Evolutionary conservation across 2,888 invertebrate genomes (phyloP), one percentile per base, ranked within the genome.

Genomic region (Odontocolon sp.): DNA sequence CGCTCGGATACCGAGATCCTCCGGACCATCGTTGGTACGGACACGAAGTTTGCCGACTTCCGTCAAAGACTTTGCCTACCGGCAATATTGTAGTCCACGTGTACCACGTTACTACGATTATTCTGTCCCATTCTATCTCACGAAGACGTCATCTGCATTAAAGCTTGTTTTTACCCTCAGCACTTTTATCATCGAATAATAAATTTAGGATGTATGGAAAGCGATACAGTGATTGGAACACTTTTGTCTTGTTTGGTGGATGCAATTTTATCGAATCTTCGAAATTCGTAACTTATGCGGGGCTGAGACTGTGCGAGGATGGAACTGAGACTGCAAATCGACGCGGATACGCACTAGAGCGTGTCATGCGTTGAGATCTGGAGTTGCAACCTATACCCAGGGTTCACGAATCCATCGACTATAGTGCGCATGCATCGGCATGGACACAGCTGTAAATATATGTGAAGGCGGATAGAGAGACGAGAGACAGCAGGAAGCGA

Each of bases 401-500:
- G 59, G 56, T 54, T 59, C 42, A 70, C 69, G 9, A 70, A 75
- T 75, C 28, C 59, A 42, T 52, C 33, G 52, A 33, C 50, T 14
- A 33, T 18, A 23, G 47, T 50, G 26, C 21, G 57, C 23, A 14
- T 42, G 16, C 42, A 74, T 70, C 68, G 61, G 64, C 66, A 78
- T 73, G 76, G 77, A 28, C 61, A 63, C 61, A 73, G 11, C n/a
- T 16, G 5, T 71, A 61, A 69, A 68, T 50, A 54, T 73, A 77
- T 77, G 68, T 70, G 72, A 79, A 81, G 73, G 83, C 73, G 80
- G 83, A 83, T 81, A 81, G 85, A 84, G 85, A 84, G 69, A 61
- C 36, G 79, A 73, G 83, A 83, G 83, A 83, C 81, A 84, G 85
- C 88, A 87, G 88, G 88, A 88, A 88, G 84, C 86, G 86, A 88